Percentiles rank a stretch among this genome's conserved stretches.
Conservation (phyloP, 1,140 invertebrate genomes). For the Lordiphosa clarofinis region DNA sequence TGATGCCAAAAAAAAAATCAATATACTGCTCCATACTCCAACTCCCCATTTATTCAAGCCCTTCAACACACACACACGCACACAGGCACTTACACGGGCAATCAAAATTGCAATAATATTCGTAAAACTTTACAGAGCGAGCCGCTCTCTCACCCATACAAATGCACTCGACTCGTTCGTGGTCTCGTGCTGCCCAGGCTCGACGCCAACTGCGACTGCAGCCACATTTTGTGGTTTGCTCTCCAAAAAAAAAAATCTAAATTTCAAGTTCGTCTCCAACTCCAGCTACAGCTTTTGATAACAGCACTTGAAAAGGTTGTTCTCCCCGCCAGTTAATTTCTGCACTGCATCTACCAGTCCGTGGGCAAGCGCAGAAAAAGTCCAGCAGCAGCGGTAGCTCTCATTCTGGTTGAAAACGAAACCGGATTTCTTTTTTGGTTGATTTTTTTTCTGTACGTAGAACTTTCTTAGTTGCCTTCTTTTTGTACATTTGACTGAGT, state of each 20-base stretch:
- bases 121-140: constrained; percentile 13
- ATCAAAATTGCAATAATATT: constrained; percentile 23
- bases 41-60: constrained; percentile 16
- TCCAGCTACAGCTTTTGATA: constrained; percentile 24
- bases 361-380: no score
- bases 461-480: constrained; percentile 49
- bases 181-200: constrained; percentile 6
- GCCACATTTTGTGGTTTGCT: constrained; percentile 42
- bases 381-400: no score
- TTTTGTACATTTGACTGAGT: constrained; percentile 62
- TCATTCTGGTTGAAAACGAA: constrained; percentile 67
- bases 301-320: no score
- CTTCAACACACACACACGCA: neutral
- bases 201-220: neutral
- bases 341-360: no score
- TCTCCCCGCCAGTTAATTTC: no score
- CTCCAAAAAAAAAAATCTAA: constrained; percentile 53
- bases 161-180: constrained; percentile 15
- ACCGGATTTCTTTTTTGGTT: constrained; percentile 67
- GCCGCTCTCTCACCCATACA: constrained; percentile 31
- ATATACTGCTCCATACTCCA: constrained; percentile 41
- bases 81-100: constrained; percentile 4
- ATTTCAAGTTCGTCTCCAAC: constrained; percentile 71
- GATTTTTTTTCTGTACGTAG: constrained; percentile 45
- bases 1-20: constrained; percentile 41